Conservation (phyloP, 2,113 vertebrate genomes). For the Podarcis raffonei region DNA sequence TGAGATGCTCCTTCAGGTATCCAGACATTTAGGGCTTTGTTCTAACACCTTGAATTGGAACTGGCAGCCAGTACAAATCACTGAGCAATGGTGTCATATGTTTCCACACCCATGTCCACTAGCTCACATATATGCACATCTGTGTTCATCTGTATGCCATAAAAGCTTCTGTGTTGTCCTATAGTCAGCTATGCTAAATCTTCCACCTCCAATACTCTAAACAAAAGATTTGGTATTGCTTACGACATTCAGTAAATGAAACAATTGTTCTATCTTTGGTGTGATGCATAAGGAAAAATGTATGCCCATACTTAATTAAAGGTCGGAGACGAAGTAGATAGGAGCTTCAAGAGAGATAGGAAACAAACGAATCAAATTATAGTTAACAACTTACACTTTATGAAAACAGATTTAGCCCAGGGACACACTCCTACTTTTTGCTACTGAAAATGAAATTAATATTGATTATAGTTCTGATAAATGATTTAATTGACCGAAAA, state of each 20-base stretch:
- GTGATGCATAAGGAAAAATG: background rate
- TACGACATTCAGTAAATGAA: background rate
- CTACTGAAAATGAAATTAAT: slow-evolving; percentile 48
- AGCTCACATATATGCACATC: background rate
- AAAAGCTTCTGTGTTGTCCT: background rate
- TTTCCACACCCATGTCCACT: background rate
- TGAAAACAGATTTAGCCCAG: slow-evolving; percentile 26
- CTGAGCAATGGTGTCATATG: too few relatives aligned
- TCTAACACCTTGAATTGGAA: too few relatives aligned
- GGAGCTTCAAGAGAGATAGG: slow-evolving; percentile 5
- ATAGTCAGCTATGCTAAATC: background rate
- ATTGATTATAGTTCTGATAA: slow-evolving; percentile 44
- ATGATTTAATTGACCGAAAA: slow-evolving; percentile 59
- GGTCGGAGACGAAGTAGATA: background rate
- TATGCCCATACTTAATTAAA: slow-evolving; percentile 30
- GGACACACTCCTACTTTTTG: slow-evolving; percentile 2
- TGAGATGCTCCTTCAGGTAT: too few relatives aligned
- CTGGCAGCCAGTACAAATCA: too few relatives aligned
- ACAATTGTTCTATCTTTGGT: background rate
- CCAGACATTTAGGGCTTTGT: too few relatives aligned
- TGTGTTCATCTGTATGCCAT: background rate
- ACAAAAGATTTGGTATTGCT: slow-evolving; percentile 2
- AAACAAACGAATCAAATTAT: background rate
- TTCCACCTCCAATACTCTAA: background rate
- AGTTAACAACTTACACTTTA: slow-evolving; percentile 18